Conservation (phyloP, 2,888 invertebrate genomes). For the Xestia c-nigrum region DNA sequence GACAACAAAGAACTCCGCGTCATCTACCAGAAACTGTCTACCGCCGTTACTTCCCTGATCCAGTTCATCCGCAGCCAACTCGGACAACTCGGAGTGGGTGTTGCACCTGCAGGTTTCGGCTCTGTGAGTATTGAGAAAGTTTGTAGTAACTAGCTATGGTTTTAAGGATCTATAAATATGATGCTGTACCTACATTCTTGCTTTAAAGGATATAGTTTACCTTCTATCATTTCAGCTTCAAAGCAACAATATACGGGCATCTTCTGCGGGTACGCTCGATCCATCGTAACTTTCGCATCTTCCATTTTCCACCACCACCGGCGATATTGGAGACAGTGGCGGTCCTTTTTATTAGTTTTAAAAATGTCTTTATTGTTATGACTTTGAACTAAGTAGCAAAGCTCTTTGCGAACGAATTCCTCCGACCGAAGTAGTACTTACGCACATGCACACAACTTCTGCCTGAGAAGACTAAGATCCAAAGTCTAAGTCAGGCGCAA, state of each 20-base stretch:
- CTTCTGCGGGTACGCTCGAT: not conserved
- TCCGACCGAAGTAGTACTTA: no score
- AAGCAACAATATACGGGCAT: not conserved
- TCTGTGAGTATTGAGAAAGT: slow-evolving; percentile 73
- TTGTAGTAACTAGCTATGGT: not conserved
- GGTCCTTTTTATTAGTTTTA: not conserved
- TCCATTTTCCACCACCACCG: not conserved
- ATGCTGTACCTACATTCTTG: not conserved
- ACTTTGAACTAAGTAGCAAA: not conserved
- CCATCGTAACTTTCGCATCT: not conserved
- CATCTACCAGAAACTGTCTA: slow-evolving; percentile 90
- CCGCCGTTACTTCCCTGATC: slow-evolving; percentile 90
- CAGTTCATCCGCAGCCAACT: slow-evolving; percentile 83
- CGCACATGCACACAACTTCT: not conserved
- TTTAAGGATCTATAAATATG: not conserved
- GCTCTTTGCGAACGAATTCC: no score
- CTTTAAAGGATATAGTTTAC: not conserved
- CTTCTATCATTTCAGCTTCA: not conserved
- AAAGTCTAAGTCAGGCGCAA: not conserved
- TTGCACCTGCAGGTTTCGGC: slow-evolving; percentile 67
- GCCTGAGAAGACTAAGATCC: not conserved
- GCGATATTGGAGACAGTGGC: not conserved
- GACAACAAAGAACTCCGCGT: slow-evolving; percentile 91
- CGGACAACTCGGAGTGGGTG: slow-evolving; percentile 75
- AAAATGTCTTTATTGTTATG: not conserved